Percentiles rank a stretch among this genome's conserved stretches.
Evolutionary conservation across 2,113 vertebrate species (phyloP).

Genomic region (Pionites leucogaster): DNA sequence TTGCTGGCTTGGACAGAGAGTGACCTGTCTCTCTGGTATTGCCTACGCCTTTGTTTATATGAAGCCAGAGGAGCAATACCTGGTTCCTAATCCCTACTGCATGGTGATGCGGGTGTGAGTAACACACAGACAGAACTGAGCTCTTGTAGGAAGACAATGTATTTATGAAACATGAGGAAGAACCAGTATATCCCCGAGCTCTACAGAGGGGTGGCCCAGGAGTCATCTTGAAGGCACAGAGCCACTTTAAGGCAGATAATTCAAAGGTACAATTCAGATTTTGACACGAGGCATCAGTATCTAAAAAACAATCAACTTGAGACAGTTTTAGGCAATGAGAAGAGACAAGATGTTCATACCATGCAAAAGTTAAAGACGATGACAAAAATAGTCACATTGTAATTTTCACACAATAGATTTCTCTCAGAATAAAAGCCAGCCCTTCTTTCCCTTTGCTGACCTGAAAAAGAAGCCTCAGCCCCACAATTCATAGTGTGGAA

Average conservation of each 20-base stretch:
- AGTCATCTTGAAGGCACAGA: slow-evolving; percentile 39
- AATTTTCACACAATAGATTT: neutral
- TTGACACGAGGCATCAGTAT: slow-evolving; percentile 22
- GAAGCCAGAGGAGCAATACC: neutral
- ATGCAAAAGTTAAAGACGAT: neutral
- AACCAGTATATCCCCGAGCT: neutral
- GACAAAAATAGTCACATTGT: neutral
- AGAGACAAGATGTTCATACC: neutral
- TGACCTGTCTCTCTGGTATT: neutral
- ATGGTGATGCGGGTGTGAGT: neutral
- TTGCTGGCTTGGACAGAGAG: neutral
- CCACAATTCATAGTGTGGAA: neutral
- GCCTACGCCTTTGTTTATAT: neutral
- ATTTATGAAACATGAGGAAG: slow-evolving; percentile 28
- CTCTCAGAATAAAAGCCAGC: neutral
- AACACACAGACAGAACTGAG: neutral
- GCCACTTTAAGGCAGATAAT: slow-evolving; percentile 46
- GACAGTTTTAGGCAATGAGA: neutral
- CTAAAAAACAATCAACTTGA: neutral
- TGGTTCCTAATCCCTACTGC: neutral
- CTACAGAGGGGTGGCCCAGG: neutral
- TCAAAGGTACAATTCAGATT: slow-evolving; percentile 15
- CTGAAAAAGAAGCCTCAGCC: neutral
- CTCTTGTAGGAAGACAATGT: slow-evolving; percentile 36
- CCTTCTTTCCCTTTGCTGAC: neutral